Base-by-base conservation (phyloP, 2,888 invertebrate genomes). In the Spatulosminthurus flaviceps region DNA sequence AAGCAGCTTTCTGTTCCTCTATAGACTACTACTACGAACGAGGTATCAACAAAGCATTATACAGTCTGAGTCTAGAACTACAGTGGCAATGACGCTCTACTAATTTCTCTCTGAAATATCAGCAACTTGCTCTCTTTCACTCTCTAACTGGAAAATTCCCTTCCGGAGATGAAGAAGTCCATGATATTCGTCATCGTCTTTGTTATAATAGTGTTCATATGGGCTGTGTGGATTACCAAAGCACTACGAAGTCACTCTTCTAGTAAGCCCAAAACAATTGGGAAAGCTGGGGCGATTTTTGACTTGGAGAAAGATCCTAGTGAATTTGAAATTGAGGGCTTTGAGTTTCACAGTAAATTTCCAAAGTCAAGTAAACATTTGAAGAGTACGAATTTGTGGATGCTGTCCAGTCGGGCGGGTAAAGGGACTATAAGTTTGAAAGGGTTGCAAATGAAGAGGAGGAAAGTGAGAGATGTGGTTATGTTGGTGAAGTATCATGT, bases 401-500 rank as follows among this genome's bases (percentile, higher is more conserved):
- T 64, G 13, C 16, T 64, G 24, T 24, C 11, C 1, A 16, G 24
- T 24, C 16, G 19, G 51, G 24, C 9, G 64, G 26, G 51, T 1
- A 74, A 22, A 21, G 72, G 74, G 1, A 74, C 9, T 1, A 74
- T 74, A 29, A 1, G 28, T 4, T 19, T 74, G 1, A 60, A 5
- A 9, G 74, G 64, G n/a, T 61, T 74, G 11, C 74, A 74, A 21
- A 5, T 19, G 21, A 42, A n/a, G 16, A 16, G 26, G 29, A 11
- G 28, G 11, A 61, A 77, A 42, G 66, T 67, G 28, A 79, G 67
- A 73, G 79, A 84, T 69, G 84, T 83, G 13, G 67, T 77, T 0
- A 79, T 84, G 42, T 71, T 84, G n/a, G 79, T 84, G 9, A 82
- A 81, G 43, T 84, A 84, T 60, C 82, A 82, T 72, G 76, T 83